Conservation (phyloP, 53 echinoderm and acorn worm genomes). For the Holothuria scabra region DNA sequence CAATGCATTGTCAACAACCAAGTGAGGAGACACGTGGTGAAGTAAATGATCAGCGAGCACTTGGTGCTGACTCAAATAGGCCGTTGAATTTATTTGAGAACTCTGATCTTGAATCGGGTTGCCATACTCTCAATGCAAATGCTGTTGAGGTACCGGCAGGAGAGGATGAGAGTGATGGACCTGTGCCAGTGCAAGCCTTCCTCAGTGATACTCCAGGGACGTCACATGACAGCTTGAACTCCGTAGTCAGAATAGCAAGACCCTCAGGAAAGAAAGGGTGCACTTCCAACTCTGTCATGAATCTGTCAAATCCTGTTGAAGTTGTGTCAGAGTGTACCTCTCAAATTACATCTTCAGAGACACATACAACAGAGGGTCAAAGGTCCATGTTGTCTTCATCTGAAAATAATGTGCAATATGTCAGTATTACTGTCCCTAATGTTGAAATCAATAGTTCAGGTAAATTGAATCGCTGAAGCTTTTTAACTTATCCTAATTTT, state of each 20-base stretch:
- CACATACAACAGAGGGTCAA: conserved; percentile 10
- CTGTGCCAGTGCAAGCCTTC: conserved; percentile 20
- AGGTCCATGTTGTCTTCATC: not conserved
- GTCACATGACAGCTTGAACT: conserved; percentile 15
- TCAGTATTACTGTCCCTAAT: conserved; percentile 78
- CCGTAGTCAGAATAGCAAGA: not conserved
- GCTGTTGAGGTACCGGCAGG: not conserved
- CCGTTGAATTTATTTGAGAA: conserved; percentile 24
- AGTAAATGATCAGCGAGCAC: not conserved
- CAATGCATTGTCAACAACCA: not conserved
- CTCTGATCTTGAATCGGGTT: conserved; percentile 13
- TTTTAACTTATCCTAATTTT: not conserved
- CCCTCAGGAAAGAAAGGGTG: not conserved
- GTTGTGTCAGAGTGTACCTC: not conserved
- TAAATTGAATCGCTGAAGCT: conserved; percentile 13
- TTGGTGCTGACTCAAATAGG: not conserved
- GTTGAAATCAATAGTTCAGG: conserved; percentile 75
- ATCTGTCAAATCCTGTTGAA: not conserved
- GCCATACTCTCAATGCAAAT: not conserved
- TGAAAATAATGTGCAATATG: conserved; percentile 41
- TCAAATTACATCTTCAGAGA: not conserved
- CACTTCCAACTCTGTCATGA: not conserved
- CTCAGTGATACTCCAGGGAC: conserved; percentile 13
- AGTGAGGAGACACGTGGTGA: not conserved
- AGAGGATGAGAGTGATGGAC: not conserved